Base-by-base conservation (phyloP, 2,888 invertebrate genomes). In the Cephus pygmeus region DNA sequence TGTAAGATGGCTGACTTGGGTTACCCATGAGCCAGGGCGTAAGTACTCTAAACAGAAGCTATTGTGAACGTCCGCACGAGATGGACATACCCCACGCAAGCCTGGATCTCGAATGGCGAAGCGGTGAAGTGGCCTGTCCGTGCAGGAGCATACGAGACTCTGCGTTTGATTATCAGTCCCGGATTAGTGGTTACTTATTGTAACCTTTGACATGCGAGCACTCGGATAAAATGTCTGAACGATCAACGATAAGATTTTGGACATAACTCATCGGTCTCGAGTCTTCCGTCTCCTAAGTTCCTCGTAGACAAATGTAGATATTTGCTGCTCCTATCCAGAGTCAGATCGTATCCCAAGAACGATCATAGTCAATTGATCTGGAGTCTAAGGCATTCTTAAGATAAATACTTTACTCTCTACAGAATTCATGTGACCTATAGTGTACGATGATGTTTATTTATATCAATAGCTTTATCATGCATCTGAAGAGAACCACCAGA, bases 11-110 rank as follows among this genome's bases (percentile, higher is more conserved):
- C 88, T 85, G 89, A 84, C 83, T 86, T 85, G 84, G 83, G 83
- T 86, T 86, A 85, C 85, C 78, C 77, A 87, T 87, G 87, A 88
- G 86, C 81, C 83, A 81, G 80, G 81, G 83, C 86, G 85, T 89
- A 89, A 89, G 88, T 89, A 88, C 88, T 90, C 88, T 89, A 90
- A 90, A 90, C 90, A 90, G 90, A 90, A 90, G 90, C 90, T 89
- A 91, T 91, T 91, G 91, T 91, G 88, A 89, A 87, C 86, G 88
- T 87, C 86, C 87, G 82, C 86, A 83, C 77, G 86, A 89, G 90
- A 90, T 86, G 90, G 85, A 90, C 90, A 88, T 89, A 88, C 88
- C 88, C 87, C 89, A 88, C 87, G 84, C 87, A 87, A 82, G 86
- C 86, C 85, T 82, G 84, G 83, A 84, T 83, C 77, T 76, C 74